These are phyloP conservation scores for Aurelia sp. DNA, from an alignment of 30 jellyfish, hydroid and myxozoan species.

Conservation along the genomic window DNA sequence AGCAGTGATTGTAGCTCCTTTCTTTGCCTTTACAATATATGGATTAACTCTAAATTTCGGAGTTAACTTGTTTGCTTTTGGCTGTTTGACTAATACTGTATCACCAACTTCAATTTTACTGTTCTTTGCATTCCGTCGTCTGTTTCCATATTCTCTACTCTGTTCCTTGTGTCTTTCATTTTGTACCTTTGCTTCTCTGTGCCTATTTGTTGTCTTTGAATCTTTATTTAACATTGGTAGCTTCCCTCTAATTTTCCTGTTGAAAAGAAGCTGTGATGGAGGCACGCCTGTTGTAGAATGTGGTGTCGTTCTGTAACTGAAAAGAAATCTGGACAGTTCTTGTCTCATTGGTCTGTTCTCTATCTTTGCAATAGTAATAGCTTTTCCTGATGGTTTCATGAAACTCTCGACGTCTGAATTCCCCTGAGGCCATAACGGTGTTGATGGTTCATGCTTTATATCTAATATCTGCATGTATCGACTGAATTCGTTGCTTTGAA, in stretches of 20 bases:
- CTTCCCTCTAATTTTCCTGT: background rate
- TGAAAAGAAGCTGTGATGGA: constrained; percentile 57
- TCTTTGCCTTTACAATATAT: too few relatives aligned
- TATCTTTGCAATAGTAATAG: constrained; percentile 24
- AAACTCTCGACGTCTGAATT: constrained; percentile 58
- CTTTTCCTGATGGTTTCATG: constrained; percentile 25
- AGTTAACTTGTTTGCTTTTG: too few relatives aligned
- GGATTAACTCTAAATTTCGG: too few relatives aligned
- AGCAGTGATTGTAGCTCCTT: too few relatives aligned
- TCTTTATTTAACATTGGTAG: constrained; percentile 7
- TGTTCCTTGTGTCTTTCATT: too few relatives aligned
- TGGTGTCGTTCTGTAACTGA: constrained; percentile 51
- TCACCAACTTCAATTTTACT: too few relatives aligned
- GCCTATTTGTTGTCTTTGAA: too few relatives aligned
- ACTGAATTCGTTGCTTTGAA: constrained; percentile 30
- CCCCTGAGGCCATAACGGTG: constrained; percentile 57
- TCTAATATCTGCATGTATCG: constrained; percentile 25
- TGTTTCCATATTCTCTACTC: too few relatives aligned
- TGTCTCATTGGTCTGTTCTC: constrained; percentile 67
- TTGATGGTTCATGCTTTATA: constrained; percentile 5
- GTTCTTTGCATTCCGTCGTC: too few relatives aligned
- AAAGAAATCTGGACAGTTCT: constrained; percentile 32
- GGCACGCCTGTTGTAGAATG: constrained; percentile 44
- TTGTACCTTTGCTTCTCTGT: too few relatives aligned
- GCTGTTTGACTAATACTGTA: too few relatives aligned